Conservation (phyloP, 2,797 vertebrate species). For the Monodelphis domestica region DNA sequence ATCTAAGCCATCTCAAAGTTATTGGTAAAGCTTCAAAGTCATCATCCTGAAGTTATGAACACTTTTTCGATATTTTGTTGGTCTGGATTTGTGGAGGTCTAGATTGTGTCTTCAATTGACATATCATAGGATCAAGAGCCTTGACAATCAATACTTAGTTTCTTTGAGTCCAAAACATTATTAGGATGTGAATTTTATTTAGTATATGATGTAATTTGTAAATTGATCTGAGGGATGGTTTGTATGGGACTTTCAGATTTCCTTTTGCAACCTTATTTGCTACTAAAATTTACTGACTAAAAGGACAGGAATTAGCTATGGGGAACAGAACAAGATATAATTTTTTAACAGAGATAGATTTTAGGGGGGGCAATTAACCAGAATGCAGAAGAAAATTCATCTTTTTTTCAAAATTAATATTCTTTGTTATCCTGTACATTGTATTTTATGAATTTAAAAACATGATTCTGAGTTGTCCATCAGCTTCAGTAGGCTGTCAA, state of each 20-base stretch:
- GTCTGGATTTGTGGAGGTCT: neutral
- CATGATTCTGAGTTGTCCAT: neutral
- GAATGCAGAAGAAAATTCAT: neutral
- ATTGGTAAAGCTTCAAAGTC: neutral
- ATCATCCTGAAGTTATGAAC: neutral
- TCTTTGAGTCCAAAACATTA: neutral
- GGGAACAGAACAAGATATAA: neutral
- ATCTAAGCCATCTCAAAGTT: neutral
- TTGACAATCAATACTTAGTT: neutral
- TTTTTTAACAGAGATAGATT: neutral
- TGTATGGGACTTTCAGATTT: neutral
- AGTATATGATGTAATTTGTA: neutral
- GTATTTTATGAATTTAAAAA: neutral
- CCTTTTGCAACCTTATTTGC: neutral
- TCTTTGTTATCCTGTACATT: neutral
- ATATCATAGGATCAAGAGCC: neutral
- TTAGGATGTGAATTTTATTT: neutral
- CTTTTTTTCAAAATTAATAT: neutral
- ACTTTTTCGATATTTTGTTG: neutral
- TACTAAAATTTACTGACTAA: neutral
- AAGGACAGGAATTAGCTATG: neutral
- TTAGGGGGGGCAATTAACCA: neutral
- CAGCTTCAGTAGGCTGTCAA: neutral
- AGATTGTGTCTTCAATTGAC: neutral
- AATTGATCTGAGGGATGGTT: neutral